phyloP scores from a whole-genome alignment of 2,113 vertebrate genomes.

The Dipodomys merriami region DNA sequence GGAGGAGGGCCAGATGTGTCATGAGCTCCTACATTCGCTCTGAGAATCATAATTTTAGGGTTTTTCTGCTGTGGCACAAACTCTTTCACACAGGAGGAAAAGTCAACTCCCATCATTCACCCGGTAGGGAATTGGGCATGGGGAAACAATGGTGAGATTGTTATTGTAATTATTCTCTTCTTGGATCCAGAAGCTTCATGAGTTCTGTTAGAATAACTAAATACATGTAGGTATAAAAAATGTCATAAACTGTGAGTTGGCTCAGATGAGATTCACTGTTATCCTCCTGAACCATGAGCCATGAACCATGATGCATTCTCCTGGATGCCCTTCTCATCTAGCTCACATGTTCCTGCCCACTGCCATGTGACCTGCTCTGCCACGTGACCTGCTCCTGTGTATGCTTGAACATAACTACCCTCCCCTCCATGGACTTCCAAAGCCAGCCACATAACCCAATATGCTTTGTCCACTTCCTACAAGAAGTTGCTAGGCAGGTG shows the following conservation, averaged over 20 bases:
- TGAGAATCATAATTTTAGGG: neutral
- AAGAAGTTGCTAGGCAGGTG: no score
- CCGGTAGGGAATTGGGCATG: neutral
- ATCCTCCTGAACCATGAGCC: fast-evolving
- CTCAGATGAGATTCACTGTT: neutral
- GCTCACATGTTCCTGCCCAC: fast-evolving
- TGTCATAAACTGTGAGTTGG: neutral
- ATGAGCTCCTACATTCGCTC: neutral
- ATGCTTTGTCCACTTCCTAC: neutral
- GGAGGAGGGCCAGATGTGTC: neutral
- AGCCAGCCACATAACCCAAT: neutral
- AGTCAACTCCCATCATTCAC: neutral
- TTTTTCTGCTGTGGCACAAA: conserved; percentile 21
- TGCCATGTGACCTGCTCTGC: neutral
- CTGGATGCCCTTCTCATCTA: no score
- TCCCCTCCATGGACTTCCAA: neutral
- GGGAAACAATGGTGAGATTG: neutral
- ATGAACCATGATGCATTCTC: no score
- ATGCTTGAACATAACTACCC: neutral
- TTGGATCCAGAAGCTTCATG: neutral
- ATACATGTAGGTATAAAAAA: neutral
- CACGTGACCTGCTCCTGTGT: no score
- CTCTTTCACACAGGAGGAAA: neutral
- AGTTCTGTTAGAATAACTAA: neutral
- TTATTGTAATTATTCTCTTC: neutral